Percentiles rank a stretch among this genome's conserved stretches.
phyloP scores from a whole-genome alignment of 1,140 invertebrate species.

The Leptonema lineaticorne region DNA sequence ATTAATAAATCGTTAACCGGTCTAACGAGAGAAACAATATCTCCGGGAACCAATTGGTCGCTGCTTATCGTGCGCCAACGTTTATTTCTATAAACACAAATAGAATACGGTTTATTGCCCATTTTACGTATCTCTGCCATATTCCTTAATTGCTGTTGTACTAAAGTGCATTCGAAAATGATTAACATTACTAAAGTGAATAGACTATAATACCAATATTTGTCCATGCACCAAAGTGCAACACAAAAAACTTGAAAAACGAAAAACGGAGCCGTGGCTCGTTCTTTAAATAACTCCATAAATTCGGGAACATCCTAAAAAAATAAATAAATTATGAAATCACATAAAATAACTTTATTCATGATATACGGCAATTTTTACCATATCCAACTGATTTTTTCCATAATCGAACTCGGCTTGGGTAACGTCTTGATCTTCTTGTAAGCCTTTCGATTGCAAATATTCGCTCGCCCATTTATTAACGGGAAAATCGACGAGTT shows the following conservation, averaged over 20 bases:
- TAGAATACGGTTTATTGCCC: conserved; percentile 95
- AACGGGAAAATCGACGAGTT: conserved; percentile 80
- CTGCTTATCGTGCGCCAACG: conserved; percentile 88
- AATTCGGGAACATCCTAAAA: conserved; percentile 92
- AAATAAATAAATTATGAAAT: background rate
- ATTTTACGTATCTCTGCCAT: conserved; percentile 99
- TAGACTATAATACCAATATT: conserved; percentile 97
- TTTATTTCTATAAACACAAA: conserved; percentile 91
- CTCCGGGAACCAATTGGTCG: conserved; percentile 91
- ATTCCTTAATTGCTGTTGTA: conserved; percentile 96
- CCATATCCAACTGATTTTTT: conserved; percentile 81
- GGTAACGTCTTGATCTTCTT: conserved; percentile 75
- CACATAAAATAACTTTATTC: background rate
- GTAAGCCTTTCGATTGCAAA: conserved; percentile 83
- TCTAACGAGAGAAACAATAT: conserved; percentile 92
- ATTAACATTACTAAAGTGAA: conserved; percentile 98
- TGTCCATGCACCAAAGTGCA: conserved; percentile 96
- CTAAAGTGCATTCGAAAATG: conserved; percentile 96
- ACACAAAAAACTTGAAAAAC: conserved; percentile 96
- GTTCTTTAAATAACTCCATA: conserved; percentile 93
- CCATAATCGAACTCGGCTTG: conserved; percentile 81
- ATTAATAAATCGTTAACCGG: conserved; percentile 89
- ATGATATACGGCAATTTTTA: conserved; percentile 40
- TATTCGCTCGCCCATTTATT: conserved; percentile 73
- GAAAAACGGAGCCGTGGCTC: conserved; percentile 98